Conservation (phyloP, 2,888 invertebrate genomes). For the Coleophora deauratella region DNA sequence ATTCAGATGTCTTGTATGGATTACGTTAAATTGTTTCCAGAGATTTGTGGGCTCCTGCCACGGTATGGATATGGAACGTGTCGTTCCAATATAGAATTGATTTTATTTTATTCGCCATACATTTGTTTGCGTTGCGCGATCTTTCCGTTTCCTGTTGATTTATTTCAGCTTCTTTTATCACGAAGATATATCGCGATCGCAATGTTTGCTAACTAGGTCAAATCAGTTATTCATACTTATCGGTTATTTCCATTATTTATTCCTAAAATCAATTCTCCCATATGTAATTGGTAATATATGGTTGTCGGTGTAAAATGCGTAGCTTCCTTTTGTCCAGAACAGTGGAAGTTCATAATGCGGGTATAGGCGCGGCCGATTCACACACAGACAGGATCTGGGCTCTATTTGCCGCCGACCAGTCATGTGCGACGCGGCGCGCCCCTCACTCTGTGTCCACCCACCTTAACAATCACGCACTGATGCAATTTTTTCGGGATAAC, state of each 20-base stretch:
- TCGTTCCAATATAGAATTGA: conserved; percentile 1
- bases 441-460: not conserved
- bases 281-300: not conserved
- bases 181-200: no score
- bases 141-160: not conserved
- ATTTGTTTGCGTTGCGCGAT: not conserved
- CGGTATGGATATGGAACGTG: conserved; percentile 13
- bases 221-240: no score
- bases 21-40: conserved; percentile 41
- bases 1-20: conserved; percentile 47
- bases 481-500: no score
- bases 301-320: no score
- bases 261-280: no score
- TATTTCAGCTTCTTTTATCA: not conserved
- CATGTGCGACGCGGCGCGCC: conserved; percentile 29
- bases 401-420: conserved; percentile 53
- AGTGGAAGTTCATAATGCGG: conserved; percentile 21
- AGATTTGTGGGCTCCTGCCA: conserved; percentile 45
- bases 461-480: not conserved
- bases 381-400: conserved; percentile 68
- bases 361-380: conserved; percentile 49
- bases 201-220: no score
- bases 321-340: no score
- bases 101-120: not conserved
- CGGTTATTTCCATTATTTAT: no score